Base-by-base conservation (phyloP, 2,113 vertebrate species). In the Micronycteris hirsuta region DNA sequence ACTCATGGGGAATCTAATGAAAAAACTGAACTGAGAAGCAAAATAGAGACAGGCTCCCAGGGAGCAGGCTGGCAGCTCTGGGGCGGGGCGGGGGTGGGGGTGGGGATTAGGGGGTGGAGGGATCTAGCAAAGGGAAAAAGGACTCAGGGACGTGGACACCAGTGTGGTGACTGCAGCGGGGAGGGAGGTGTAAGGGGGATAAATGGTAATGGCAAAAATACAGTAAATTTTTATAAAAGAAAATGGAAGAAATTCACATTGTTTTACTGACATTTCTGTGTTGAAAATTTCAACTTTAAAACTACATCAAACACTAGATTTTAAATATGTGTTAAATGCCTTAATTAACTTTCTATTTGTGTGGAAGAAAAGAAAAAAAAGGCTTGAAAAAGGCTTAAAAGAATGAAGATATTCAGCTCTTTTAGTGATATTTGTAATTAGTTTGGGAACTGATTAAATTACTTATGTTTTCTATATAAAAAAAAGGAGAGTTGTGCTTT, bases 201-300 rank as follows among this genome's bases (percentile, higher is more conserved):
- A 61, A 61, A 13, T 12, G 12, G 58, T 61, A 26, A 61, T 28
- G 58, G 58, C 24, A 28, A 61, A 61, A 28, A 28, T 61, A 26
- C 26, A 26, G 28, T 61, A 56, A 22, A 24, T 24, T 28, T 61
- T 61, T 12, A 12, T 61, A 11, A 61, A 61, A 28, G 54, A 26
- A 54, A 54, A 61, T 61, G 58, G 11, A 65, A 65, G 9, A 33
- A 65, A 76, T 76, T 78, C 54, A 71, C 3, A 54, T 95, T n/a
- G 5, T 71, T 43, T 77, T 83, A 45, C 56, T 81, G 36, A 91
- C 1, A 38, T 33, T 61, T 86, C 74, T 28, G 16, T 70, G 26
- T 70, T 83, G 52, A 84, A 87, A 93, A 70, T 81, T 70, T 92
- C 63, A 89, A 74, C 31, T 24, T 41, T 78, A 87, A 94, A 90